Conservation (phyloP, 2,113 vertebrate species). For the Greenwoodochromis staneri region DNA sequence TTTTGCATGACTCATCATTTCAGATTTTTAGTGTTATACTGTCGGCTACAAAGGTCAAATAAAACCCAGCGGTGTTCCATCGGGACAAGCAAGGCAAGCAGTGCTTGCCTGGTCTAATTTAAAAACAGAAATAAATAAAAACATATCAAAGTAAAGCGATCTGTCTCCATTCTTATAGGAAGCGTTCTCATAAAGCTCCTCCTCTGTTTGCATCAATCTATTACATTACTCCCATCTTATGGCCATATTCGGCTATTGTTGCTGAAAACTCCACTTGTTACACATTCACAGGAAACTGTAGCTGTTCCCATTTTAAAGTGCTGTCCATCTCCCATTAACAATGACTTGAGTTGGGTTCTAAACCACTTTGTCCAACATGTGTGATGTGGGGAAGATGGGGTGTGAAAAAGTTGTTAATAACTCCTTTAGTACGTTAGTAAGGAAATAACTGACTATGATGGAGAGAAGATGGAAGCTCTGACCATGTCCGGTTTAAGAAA, state of each 20-base stretch:
- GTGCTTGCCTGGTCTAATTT: not conserved
- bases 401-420: not conserved
- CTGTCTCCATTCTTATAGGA: not conserved
- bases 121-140: not conserved
- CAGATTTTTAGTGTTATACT: not conserved
- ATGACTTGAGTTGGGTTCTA: not conserved
- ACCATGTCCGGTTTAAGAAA: not conserved
- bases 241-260: not conserved
- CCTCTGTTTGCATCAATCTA: not conserved
- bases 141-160: fast-evolving
- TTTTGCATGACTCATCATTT: constrained; percentile 20
- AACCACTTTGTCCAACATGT: not conserved
- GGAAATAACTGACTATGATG: not conserved
- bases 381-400: fast-evolving
- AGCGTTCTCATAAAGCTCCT: not conserved
- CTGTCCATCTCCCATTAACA: not conserved
- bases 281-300: not conserved
- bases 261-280: not conserved
- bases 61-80: not conserved
- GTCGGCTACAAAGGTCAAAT: not conserved
- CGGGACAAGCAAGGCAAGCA: not conserved
- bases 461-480: not conserved
- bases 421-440: not conserved
- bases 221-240: not conserved
- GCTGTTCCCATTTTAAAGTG: not conserved